phyloP scores from a whole-genome alignment of 2,113 vertebrate species.

The Lasiurus cinereus region DNA sequence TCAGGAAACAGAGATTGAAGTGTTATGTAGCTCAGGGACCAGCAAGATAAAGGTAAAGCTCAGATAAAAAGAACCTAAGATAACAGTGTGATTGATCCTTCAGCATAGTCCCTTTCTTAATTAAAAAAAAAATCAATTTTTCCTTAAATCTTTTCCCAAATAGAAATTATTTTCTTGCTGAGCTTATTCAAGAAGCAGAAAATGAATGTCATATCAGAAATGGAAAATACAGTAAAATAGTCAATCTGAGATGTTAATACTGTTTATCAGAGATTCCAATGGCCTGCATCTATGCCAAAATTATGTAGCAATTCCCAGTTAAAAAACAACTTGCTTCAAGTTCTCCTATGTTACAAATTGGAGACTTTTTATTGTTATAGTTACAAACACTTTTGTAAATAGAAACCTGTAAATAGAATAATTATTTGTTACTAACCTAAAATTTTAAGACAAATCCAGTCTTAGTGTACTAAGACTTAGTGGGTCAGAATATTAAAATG shows the following conservation, averaged over 20 bases:
- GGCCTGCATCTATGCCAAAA: background rate
- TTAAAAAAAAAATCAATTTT: constrained; percentile 29
- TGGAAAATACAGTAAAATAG: constrained; percentile 45
- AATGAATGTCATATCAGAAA: constrained; percentile 38
- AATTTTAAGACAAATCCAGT: background rate
- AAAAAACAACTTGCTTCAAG: constrained; percentile 59
- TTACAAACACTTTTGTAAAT: background rate
- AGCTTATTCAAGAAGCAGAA: constrained; percentile 60
- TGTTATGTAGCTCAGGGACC: constrained; percentile 18
- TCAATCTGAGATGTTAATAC: background rate
- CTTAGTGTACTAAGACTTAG: background rate
- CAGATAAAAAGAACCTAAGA: constrained; percentile 32
- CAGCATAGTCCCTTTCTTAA: constrained; percentile 40
- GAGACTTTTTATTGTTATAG: background rate
- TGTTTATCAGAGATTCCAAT: constrained; percentile 25
- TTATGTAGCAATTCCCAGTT: constrained; percentile 48
- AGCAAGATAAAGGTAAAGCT: constrained; percentile 40
- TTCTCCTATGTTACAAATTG: background rate
- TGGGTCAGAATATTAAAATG: constrained; percentile 5
- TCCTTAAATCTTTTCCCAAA: constrained; percentile 52
- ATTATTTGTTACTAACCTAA: constrained; percentile 30
- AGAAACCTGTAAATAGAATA: constrained; percentile 9
- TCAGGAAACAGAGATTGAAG: constrained; percentile 52
- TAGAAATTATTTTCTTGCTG: constrained; percentile 33
- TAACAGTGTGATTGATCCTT: background rate